These are phyloP conservation scores for Phoxinus phoxinus DNA, from an alignment of 2,113 vertebrate genomes.

Conservation along the genomic window DNA sequence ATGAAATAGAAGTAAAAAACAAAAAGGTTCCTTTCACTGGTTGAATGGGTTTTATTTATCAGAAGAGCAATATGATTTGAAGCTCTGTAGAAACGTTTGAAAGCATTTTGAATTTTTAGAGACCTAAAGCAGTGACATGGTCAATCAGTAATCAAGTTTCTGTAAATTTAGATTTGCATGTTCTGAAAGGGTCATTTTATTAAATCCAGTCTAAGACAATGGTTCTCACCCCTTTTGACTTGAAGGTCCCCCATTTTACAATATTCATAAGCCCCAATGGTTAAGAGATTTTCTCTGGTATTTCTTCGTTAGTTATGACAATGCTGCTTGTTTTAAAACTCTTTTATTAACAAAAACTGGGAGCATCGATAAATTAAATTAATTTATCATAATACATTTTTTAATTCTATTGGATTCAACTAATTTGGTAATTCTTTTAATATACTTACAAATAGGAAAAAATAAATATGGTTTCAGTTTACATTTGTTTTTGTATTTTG, in stretches of 20 bases:
- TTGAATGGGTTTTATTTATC: not conserved
- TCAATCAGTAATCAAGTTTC: not conserved
- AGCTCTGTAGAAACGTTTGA: not conserved
- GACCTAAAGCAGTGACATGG: not conserved
- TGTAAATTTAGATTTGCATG: not conserved
- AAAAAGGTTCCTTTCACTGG: not conserved
- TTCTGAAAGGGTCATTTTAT: not conserved
- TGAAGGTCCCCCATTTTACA: not conserved
- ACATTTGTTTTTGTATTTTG: too few species aligned
- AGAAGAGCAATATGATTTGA: not conserved
- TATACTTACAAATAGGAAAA: not conserved
- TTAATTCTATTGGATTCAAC: too few species aligned
- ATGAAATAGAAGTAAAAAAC: not conserved
- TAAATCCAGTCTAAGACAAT: not conserved
- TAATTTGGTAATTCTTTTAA: too few species aligned
- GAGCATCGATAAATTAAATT: not conserved
- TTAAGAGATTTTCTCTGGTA: constrained; percentile 1
- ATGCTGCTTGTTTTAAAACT: not conserved
- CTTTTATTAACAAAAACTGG: not conserved
- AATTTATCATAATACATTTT: not conserved
- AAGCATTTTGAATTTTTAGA: not conserved
- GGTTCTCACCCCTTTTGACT: not conserved
- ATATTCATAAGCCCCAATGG: not conserved
- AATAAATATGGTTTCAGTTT: not conserved
- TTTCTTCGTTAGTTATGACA: not conserved